Evolutionary conservation across 2,797 vertebrate species (phyloP), one percentile per base, ranked within the genome.

Genomic region (Rhinatrema bivittatum): DNA sequence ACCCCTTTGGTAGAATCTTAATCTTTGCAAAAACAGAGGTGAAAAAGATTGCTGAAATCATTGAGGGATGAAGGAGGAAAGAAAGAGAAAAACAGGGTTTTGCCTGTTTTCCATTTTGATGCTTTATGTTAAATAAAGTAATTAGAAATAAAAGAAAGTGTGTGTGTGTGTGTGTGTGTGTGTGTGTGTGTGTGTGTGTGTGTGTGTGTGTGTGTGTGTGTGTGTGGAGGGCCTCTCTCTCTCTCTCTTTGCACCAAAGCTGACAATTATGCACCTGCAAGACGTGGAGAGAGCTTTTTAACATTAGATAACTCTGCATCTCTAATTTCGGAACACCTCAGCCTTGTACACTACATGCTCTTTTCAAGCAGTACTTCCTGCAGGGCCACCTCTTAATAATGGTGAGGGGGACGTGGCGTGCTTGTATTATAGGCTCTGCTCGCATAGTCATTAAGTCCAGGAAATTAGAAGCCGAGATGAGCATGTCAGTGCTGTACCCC

Each of bases 241-340:
- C 19, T 25, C 25, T 20, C 30, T 42, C 42, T 32, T 40, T 39
- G 15, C 12, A 1, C 16, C 38, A 62, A 60, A 53, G 36, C 47
- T 45, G 24, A 39, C 42, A 61, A 41, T 65, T 44, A 53, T 46
- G 32, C 48, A 52, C 65, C 50, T 49, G 38, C 46, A 28, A 24
- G 20, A 19, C 21, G 29, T 6, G 21, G n/a, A 29, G 56, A 39
- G 37, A 47, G 24, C 25, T 39, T 37, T 24, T 37, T 24, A 37
- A 39, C 27, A 26, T 18, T 1, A 20, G 46, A 56, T 27, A 36
- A 42, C 44, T 6, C n/a, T n/a, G n/a, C n/a, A 11, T 25, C 7
- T 22, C 10, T 29, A 10, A 24, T 48, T 46, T 19, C 50, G 20
- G 30, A 39, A 36, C 39, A 43, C 22, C 52, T 53, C 50, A 41